Evolutionary conservation across 2,797 vertebrate genomes (phyloP).

Genomic region (Pipistrellus pygmaeus): DNA sequence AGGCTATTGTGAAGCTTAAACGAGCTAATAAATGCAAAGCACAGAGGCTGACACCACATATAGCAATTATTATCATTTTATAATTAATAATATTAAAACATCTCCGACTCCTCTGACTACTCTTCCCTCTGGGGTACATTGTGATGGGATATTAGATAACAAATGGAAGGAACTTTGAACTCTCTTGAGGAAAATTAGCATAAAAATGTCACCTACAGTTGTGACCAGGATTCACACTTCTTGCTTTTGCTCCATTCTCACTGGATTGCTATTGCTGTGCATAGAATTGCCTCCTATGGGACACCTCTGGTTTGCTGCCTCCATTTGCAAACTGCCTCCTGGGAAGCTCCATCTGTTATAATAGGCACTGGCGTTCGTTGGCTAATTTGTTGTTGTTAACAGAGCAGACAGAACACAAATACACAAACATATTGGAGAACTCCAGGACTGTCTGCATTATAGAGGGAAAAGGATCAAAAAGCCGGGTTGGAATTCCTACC

Average conservation of each 20-base stretch:
- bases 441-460: neutral
- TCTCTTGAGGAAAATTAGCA: neutral
- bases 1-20: conserved; percentile 40
- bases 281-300: neutral
- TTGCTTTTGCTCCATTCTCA: neutral
- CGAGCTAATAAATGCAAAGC: conserved; percentile 58
- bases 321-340: conserved; percentile 23
- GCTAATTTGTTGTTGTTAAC: conserved; percentile 31
- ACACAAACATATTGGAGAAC: neutral
- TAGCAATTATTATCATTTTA: conserved; percentile 34
- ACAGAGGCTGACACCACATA: conserved; percentile 23
- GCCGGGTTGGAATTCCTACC: neutral
- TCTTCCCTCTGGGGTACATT: conserved; percentile 34
- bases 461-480: neutral
- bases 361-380: neutral
- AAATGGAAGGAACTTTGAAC: conserved; percentile 18
- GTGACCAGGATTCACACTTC: neutral
- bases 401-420: conserved; percentile 59
- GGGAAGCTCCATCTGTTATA: conserved; percentile 39
- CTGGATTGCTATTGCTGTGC: neutral
- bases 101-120: neutral
- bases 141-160: conserved; percentile 3
- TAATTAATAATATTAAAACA: conserved; percentile 62
- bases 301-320: neutral
- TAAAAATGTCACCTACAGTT: neutral